Evolutionary conservation across 2,797 vertebrate species (phyloP).

Genomic region (Alfaro cultratus): DNA sequence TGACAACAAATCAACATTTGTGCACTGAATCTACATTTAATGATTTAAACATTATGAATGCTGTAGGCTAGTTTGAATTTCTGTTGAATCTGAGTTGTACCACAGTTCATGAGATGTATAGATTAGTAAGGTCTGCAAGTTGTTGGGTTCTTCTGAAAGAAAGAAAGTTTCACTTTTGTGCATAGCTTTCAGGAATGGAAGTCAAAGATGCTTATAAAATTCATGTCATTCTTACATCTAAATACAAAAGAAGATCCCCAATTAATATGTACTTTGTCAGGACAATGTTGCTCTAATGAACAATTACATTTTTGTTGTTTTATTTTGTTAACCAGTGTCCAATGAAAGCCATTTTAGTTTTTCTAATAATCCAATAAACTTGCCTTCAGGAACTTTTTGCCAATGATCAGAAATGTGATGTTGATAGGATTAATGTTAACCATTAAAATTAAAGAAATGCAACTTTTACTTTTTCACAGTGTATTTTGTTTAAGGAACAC

Average conservation of each 20-base stretch:
- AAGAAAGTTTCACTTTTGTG: conserved; percentile 5
- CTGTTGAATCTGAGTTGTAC: conserved; percentile 27
- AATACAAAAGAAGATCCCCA: conserved; percentile 3
- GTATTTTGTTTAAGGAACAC: neutral
- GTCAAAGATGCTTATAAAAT: neutral
- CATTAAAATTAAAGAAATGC: conserved; percentile 7
- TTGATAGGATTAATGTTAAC: conserved; percentile 28
- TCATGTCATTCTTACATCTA: conserved; percentile 7
- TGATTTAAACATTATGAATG: conserved; percentile 11
- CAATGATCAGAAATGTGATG: conserved; percentile 30
- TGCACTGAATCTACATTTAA: neutral
- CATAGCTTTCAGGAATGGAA: neutral
- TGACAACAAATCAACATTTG: neutral
- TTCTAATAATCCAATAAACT: conserved; percentile 48
- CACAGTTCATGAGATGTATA: conserved; percentile 32
- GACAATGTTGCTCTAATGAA: conserved; percentile 11
- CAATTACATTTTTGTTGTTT: conserved; percentile 28
- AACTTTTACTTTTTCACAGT: neutral
- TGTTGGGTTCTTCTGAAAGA: neutral
- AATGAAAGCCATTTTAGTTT: conserved; percentile 44
- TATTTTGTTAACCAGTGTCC: conserved; percentile 29
- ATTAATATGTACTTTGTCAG: conserved; percentile 21
- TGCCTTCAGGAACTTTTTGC: conserved; percentile 31
- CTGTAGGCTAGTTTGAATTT: conserved; percentile 33
- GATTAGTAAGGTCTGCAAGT: conserved; percentile 6